Conservation (phyloP, 2,888 invertebrate species). For the Mythimna pallens region DNA sequence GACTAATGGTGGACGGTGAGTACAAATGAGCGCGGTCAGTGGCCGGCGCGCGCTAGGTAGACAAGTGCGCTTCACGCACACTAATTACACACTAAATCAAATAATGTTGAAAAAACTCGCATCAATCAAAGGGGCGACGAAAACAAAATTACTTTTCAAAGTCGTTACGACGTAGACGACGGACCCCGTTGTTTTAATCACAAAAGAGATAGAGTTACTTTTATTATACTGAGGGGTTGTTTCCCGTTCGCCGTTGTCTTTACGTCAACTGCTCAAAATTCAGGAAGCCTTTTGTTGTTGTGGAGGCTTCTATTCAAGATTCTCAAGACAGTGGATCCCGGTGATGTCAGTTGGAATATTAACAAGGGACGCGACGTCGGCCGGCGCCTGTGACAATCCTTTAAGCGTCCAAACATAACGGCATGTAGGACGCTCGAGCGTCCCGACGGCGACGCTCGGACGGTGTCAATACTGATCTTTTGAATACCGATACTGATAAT, state of each 20-base stretch:
- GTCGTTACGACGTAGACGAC: constrained; percentile 57
- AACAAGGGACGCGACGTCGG: constrained; percentile 81
- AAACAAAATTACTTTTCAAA: constrained; percentile 69
- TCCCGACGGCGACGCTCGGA: constrained; percentile 46
- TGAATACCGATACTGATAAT: constrained; percentile 67
- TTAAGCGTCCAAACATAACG: constrained; percentile 70
- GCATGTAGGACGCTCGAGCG: constrained; percentile 29
- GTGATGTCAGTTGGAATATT: constrained; percentile 84
- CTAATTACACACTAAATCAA: constrained; percentile 71
- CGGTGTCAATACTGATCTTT: constrained; percentile 67
- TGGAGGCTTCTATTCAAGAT: constrained; percentile 82
- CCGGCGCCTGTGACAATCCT: constrained; percentile 76
- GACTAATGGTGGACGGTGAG: constrained; percentile 70
- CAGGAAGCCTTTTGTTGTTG: constrained; percentile 83
- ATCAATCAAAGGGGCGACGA: constrained; percentile 63
- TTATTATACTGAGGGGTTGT: constrained; percentile 69
- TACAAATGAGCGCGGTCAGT: constrained; percentile 75
- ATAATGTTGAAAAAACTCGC: constrained; percentile 59
- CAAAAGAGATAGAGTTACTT: constrained; percentile 74
- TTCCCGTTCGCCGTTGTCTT: constrained; percentile 72
- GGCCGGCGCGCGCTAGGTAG: constrained; percentile 70
- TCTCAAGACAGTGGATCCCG: constrained; percentile 80
- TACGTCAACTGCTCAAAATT: constrained; percentile 82
- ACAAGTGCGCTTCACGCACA: constrained; percentile 70
- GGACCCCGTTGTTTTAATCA: constrained; percentile 70